Evolutionary conservation across 2,113 vertebrate genomes (phyloP).

Genomic region (Pseudopodoces humilis): DNA sequence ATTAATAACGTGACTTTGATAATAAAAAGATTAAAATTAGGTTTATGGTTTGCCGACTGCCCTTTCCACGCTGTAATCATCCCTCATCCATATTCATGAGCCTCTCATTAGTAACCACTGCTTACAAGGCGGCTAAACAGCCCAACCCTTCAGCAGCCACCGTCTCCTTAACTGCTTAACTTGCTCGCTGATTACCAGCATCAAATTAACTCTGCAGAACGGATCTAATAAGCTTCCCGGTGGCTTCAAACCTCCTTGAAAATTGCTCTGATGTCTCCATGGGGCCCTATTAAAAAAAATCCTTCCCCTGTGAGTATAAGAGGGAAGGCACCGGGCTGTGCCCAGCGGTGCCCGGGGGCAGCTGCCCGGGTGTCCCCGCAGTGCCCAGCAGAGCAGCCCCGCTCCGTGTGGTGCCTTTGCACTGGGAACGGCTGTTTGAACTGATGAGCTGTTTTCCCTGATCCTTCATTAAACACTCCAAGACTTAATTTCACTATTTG

Average conservation of each 20-base stretch:
- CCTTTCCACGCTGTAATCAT: slow-evolving; percentile 28
- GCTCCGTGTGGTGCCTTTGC: background rate
- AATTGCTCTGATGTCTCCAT: slow-evolving; percentile 56
- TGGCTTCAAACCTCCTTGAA: slow-evolving; percentile 42
- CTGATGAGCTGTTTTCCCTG: background rate
- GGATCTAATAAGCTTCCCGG: slow-evolving; percentile 48
- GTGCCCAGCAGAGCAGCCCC: background rate
- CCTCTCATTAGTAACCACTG: slow-evolving; percentile 44
- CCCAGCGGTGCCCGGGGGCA: background rate
- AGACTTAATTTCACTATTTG: background rate
- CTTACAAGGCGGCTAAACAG: slow-evolving; percentile 21
- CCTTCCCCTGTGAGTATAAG: background rate
- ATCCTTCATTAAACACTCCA: background rate
- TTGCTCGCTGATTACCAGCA: slow-evolving; percentile 51
- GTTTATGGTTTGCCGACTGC: slow-evolving; percentile 59
- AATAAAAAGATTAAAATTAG: slow-evolving; percentile 60
- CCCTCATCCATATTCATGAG: slow-evolving; percentile 44
- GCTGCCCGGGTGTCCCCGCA: background rate
- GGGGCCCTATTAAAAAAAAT: slow-evolving; percentile 42
- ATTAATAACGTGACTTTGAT: slow-evolving; percentile 53
- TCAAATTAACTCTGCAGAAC: slow-evolving; percentile 59
- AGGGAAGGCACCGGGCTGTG: rapidly evolving
- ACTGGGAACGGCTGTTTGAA: rapidly evolving
- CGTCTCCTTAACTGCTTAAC: slow-evolving; percentile 40
- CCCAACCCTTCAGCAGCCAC: background rate